phyloP scores from a whole-genome alignment of 1,140 invertebrate species.

The Eumeta japonica region DNA sequence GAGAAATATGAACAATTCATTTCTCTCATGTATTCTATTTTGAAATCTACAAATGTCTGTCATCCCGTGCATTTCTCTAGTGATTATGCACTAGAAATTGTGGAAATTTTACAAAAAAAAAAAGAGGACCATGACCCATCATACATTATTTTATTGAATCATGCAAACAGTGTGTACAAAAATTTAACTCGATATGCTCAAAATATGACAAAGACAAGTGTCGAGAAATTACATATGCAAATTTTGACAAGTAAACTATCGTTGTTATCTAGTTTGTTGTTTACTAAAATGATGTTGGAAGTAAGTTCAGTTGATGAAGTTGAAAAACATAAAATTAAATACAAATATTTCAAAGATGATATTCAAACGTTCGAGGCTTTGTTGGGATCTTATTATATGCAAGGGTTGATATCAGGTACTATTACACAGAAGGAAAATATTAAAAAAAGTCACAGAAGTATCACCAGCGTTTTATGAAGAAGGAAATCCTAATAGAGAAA shows the following conservation, averaged over 20 bases:
- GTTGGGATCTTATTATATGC: conserved; percentile 38
- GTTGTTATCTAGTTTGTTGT: conserved; percentile 50
- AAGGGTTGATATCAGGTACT: conserved; percentile 37
- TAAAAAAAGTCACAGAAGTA: conserved; percentile 25
- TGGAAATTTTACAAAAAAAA: neutral
- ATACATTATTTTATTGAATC: conserved; percentile 13
- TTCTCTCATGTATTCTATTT: conserved; percentile 18
- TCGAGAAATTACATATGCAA: conserved; percentile 11
- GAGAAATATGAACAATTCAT: conserved; percentile 32
- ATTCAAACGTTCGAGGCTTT: conserved; percentile 46
- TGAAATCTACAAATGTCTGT: too few species aligned
- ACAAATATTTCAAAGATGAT: conserved; percentile 66
- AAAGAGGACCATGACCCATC: conserved; percentile 17
- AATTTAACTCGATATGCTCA: conserved; percentile 6
- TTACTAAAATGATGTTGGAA: conserved; percentile 35
- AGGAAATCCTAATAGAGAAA: conserved; percentile 16
- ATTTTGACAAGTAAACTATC: conserved; percentile 43
- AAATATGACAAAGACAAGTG: conserved; percentile 10
- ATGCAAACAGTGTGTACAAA: conserved; percentile 18
- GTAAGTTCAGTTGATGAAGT: conserved; percentile 69
- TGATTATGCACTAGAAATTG: conserved; percentile 10
- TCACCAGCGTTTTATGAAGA: conserved; percentile 15
- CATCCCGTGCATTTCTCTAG: too few species aligned
- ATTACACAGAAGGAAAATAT: conserved; percentile 24
- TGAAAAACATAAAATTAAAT: conserved; percentile 68